phyloP scores from a whole-genome alignment of 1,140 invertebrate genomes.

The Nasonia giraulti region DNA sequence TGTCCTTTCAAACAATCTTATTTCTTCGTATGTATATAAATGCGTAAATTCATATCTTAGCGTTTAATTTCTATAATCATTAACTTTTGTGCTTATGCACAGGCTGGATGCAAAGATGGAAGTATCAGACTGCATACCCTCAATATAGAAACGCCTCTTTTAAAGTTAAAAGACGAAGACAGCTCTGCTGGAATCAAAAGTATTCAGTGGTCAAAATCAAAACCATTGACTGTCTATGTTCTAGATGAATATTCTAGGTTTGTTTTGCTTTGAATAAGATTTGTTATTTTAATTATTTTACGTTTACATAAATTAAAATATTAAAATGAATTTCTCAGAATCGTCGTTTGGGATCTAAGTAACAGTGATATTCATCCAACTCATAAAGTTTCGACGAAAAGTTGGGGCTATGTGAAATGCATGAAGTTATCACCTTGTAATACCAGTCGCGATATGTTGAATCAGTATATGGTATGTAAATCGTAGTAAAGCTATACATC shows the following conservation, averaged over 20 bases:
- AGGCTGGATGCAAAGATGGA: slow-evolving; percentile 77
- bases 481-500: background rate
- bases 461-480: slow-evolving; percentile 69
- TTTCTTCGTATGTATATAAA: slow-evolving; percentile 71
- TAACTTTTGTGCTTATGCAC: slow-evolving; percentile 37
- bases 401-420: slow-evolving; percentile 62
- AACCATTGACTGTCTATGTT: slow-evolving; percentile 77
- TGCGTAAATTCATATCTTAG: slow-evolving; percentile 31
- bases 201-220: slow-evolving; percentile 77
- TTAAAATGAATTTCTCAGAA: slow-evolving; percentile 59
- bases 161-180: slow-evolving; percentile 70
- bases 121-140: slow-evolving; percentile 73
- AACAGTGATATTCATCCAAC: slow-evolving; percentile 71
- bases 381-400: slow-evolving; percentile 62
- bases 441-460: slow-evolving; percentile 61
- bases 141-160: slow-evolving; percentile 72
- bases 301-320: background rate
- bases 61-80: slow-evolving; percentile 6
- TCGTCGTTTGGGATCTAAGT: slow-evolving; percentile 78
- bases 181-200: slow-evolving; percentile 66
- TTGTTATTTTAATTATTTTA: background rate
- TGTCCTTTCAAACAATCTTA: slow-evolving; percentile 76
- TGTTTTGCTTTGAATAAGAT: slow-evolving; percentile 35
- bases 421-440: slow-evolving; percentile 71
- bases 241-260: slow-evolving; percentile 75